Evolutionary conservation across 2,113 vertebrate species (phyloP).

Genomic region (Malurus melanocephalus): DNA sequence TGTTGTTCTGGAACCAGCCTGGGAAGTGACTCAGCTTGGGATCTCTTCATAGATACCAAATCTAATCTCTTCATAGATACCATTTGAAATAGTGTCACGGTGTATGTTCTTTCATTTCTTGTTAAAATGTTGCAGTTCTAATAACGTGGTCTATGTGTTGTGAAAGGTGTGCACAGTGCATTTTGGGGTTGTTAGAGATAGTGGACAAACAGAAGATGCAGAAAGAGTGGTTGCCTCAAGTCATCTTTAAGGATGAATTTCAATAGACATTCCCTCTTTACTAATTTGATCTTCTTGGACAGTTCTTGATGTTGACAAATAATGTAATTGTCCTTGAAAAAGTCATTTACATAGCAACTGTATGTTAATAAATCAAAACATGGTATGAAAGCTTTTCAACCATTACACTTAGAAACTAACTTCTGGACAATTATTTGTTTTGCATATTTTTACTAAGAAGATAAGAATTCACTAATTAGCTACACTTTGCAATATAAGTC

Average conservation of each 20-base stretch:
- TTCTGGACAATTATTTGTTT: neutral
- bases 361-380: neutral
- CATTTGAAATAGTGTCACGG: neutral
- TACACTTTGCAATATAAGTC: neutral
- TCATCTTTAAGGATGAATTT: neutral
- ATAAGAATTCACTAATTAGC: neutral
- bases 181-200: neutral
- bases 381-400: neutral
- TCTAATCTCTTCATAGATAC: neutral
- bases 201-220: neutral
- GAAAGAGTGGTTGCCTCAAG: neutral
- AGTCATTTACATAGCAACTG: neutral
- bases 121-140: neutral
- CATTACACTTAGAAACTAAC: neutral
- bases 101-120: neutral
- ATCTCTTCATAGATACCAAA: neutral
- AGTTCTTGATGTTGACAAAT: neutral
- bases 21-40: neutral
- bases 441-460: neutral
- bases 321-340: neutral
- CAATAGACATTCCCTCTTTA: neutral
- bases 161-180: neutral
- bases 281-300: neutral
- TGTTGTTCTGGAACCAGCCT: neutral
- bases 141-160: neutral